A percentile compares a stretch with the other conserved stretches of the same genome.
Evolutionary conservation across 2,113 vertebrate species (phyloP).

Genomic region (Centropus bengalensis): DNA sequence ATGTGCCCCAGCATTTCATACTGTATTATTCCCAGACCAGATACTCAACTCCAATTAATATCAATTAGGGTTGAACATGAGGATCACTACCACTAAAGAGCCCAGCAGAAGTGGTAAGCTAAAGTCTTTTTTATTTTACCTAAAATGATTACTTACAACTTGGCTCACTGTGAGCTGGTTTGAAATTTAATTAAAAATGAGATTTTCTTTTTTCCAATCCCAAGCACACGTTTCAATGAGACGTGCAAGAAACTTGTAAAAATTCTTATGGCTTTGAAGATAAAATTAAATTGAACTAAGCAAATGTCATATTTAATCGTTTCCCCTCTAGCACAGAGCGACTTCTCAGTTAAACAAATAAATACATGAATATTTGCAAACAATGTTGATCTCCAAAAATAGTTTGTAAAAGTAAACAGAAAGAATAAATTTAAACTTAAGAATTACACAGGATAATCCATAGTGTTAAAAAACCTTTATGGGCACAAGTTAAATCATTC

Average conservation of each 20-base stretch:
- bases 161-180: conserved; percentile 7
- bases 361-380: conserved; percentile 54
- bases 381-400: conserved; percentile 66
- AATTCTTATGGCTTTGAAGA: conserved; percentile 77
- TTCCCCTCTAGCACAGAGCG: conserved; percentile 58
- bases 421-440: conserved; percentile 45
- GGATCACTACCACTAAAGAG: not conserved
- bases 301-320: conserved; percentile 67
- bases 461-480: conserved; percentile 30
- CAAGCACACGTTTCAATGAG: conserved; percentile 63
- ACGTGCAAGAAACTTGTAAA: conserved; percentile 59
- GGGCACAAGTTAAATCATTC: conserved; percentile 43
- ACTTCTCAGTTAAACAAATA: conserved; percentile 29
- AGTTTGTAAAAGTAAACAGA: conserved; percentile 72
- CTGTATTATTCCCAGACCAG: not conserved
- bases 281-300: conserved; percentile 76
- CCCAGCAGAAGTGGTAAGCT: not conserved
- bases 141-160: conserved; percentile 49
- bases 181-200: conserved; percentile 71
- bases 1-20: conserved; percentile 4
- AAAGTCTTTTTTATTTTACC: conserved; percentile 7
- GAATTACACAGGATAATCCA: conserved; percentile 53
- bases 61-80: not conserved
- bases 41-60: conserved; percentile 3
- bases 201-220: conserved; percentile 35